phyloP scores from a whole-genome alignment of 2,797 vertebrate species.

The Phataginus tetradactyla region DNA sequence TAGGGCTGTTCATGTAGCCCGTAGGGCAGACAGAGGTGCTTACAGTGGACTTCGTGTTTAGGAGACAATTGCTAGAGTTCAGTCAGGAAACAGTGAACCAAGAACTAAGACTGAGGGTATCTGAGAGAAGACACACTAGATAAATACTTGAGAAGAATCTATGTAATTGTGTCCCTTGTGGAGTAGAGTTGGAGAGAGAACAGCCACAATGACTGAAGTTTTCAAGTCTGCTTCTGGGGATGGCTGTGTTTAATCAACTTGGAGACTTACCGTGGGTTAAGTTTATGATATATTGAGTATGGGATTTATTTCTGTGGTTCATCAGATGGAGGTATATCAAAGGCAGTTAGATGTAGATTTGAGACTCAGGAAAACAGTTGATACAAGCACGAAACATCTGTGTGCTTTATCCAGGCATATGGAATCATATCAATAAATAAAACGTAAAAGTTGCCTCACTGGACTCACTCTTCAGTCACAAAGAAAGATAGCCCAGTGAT shows the following conservation, averaged over 20 bases:
- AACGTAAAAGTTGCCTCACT: neutral
- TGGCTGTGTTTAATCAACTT: neutral
- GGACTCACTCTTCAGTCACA: neutral
- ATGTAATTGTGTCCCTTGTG: neutral
- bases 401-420: neutral
- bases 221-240: neutral
- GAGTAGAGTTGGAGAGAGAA: neutral
- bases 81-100: neutral
- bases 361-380: neutral
- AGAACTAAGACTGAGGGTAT: neutral
- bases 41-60: too few relatives aligned
- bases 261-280: neutral
- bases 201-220: neutral
- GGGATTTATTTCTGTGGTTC: neutral
- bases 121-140: neutral
- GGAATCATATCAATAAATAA: neutral
- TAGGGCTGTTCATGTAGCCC: too few relatives aligned
- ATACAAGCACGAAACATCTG: neutral
- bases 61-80: neutral
- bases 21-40: neutral
- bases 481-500: neutral
- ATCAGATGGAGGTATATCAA: neutral
- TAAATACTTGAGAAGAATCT: neutral
- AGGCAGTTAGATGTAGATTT: neutral
- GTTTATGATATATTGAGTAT: neutral